A percentile compares a stretch with the other conserved stretches of the same genome.
Conservation (phyloP, 2,797 vertebrate genomes). For the Channallabes apus region DNA sequence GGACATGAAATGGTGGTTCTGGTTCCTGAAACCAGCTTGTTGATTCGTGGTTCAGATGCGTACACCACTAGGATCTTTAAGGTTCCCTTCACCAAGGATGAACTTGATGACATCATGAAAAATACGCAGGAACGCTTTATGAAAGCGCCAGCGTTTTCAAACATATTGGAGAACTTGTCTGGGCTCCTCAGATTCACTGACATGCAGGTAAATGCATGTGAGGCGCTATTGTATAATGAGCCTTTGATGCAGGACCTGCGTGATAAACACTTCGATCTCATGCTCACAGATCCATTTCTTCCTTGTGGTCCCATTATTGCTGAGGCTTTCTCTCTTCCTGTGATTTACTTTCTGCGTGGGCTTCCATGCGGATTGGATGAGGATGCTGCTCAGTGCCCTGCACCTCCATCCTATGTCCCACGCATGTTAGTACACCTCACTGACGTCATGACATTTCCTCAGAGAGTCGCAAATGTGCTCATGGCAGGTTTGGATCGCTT, state of each 20-base stretch:
- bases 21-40: slow-evolving; percentile 69
- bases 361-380: slow-evolving; percentile 69
- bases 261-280: slow-evolving; percentile 58
- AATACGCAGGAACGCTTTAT: rapidly evolving
- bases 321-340: slow-evolving; percentile 66
- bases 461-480: slow-evolving; percentile 68
- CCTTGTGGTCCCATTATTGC: slow-evolving; percentile 76
- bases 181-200: slow-evolving; percentile 60
- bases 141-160: slow-evolving; percentile 32
- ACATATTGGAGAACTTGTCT: slow-evolving; percentile 50
- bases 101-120: slow-evolving; percentile 50
- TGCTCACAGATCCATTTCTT: slow-evolving; percentile 77
- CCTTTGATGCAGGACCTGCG: slow-evolving; percentile 64
- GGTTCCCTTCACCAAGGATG: slow-evolving; percentile 63
- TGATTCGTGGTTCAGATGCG: slow-evolving; percentile 58
- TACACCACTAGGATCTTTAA: slow-evolving; percentile 63
- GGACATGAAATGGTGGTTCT: slow-evolving; percentile 70
- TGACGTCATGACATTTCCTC: slow-evolving; percentile 69
- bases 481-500: slow-evolving; percentile 52
- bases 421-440: slow-evolving; percentile 55
- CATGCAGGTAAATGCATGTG: slow-evolving; percentile 63
- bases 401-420: slow-evolving; percentile 71
- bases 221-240: slow-evolving; percentile 65
- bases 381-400: slow-evolving; percentile 65
- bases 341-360: slow-evolving; percentile 69